Base-by-base conservation (phyloP, 1,140 invertebrate genomes). In the Drosophila bifasciata region DNA sequence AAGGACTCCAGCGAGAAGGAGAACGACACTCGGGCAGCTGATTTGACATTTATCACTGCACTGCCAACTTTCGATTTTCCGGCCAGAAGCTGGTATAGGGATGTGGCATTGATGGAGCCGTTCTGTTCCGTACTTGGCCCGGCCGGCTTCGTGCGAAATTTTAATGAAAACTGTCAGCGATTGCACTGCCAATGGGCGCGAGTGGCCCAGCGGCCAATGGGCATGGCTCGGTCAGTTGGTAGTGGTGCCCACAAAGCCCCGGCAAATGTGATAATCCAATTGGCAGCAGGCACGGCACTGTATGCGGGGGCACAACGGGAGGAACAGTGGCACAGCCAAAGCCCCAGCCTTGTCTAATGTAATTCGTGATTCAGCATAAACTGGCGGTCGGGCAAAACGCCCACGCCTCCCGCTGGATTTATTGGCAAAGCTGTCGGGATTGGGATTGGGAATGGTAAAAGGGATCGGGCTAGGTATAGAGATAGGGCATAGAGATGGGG, bases 351-450 rank as follows among this genome's bases (percentile, higher is more conserved):
- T 66, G 60, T 76, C 84, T 88, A 88, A 88, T 88, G 83, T 81
- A 88, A 84, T 83, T 88, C 83, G 83, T 88, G 83, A 89, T 89
- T 88, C 83, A 88, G 83, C 83, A 88, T 88, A 88, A 88, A 89
- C 80, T 76, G 69, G 51, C 57, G 56, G 36, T 23, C 17, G 63
- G 50, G 39, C 45, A 62, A 62, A 36, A 11, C 76, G 61, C 57
- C 51, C 39, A 56, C 45, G 39, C 16, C 40, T 32, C 5, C 25
- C 23, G 16, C 51, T 43, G 67, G 66, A 88, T 88, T 88, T 88
- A 88, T 88, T 72, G 84, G 71, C 68, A 61, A 61, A 55, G 53
- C 60, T 44, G 53, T 32, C 43, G 64, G 64, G 36, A 21, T 39
- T 60, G 32, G 13, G 13, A 17, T 9, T 64, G 43, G 43, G 62